Percentiles rank a stretch among this genome's conserved stretches.
These are phyloP conservation scores for Trichopoda pennipes DNA, from an alignment of 2,888 invertebrate genomes.

Conservation along the genomic window DNA sequence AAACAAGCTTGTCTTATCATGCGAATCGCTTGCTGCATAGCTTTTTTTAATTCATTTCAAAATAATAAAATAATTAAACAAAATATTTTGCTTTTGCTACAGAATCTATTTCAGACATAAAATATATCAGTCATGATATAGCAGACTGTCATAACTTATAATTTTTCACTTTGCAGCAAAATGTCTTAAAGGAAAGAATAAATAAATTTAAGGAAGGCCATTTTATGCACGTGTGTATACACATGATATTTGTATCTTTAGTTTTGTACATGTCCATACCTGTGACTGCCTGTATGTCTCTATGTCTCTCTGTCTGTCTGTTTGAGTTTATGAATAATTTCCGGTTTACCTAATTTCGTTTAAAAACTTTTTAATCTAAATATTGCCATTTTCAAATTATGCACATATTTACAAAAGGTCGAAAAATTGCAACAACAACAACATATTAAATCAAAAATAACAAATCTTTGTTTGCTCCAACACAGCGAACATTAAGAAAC, in stretches of 20 bases:
- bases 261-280: background rate
- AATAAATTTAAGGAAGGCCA: background rate
- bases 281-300: background rate
- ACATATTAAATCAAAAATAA: background rate
- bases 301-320: too few species aligned
- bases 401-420: constrained; percentile 44
- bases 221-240: constrained; percentile 2
- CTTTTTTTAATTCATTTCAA: background rate
- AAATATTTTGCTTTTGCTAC: constrained; percentile 8
- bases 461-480: constrained; percentile 12
- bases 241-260: background rate
- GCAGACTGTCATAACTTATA: constrained; percentile 23
- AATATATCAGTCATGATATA: constrained; percentile 14
- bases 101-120: background rate
- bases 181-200: constrained; percentile 23
- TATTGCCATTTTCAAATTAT: constrained; percentile 61
- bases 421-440: constrained; percentile 25
- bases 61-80: constrained; percentile 1
- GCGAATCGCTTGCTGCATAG: too few species aligned
- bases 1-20: too few species aligned
- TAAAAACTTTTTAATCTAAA: constrained; percentile 59
- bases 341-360: constrained; percentile 65
- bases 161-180: background rate
- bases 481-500: background rate
- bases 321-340: constrained; percentile 51